Evolutionary conservation across 2,888 invertebrate genomes (phyloP).

Genomic region (Brachypterus glaber): DNA sequence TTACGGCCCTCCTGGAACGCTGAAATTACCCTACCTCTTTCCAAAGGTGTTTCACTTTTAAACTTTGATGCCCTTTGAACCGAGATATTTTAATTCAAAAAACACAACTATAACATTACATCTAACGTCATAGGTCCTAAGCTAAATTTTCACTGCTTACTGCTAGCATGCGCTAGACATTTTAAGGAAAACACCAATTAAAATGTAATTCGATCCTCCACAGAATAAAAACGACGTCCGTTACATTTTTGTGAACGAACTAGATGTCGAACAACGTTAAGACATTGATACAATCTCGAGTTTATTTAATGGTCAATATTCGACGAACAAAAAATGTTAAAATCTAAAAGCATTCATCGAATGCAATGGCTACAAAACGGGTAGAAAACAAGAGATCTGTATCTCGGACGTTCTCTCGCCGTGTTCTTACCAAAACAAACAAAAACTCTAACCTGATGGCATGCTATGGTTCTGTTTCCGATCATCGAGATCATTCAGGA

Average conservation of each 20-base stretch:
- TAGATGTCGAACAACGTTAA: conserved; percentile 4
- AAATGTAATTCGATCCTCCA: too few relatives aligned
- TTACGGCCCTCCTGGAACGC: too few relatives aligned
- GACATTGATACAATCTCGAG: neutral
- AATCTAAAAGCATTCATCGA: conserved; percentile 11
- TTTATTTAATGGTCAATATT: conserved; percentile 5
- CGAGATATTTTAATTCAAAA: too few relatives aligned
- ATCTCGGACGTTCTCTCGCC: conserved; percentile 11
- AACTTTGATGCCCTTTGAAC: too few relatives aligned
- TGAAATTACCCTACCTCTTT: too few relatives aligned
- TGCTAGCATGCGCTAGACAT: too few relatives aligned
- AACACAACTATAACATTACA: too few relatives aligned
- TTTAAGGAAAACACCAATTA: too few relatives aligned
- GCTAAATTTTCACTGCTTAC: too few relatives aligned
- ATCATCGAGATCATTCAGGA: conserved; percentile 1
- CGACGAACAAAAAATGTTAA: conserved; percentile 15
- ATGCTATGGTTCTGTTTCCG: conserved; percentile 14
- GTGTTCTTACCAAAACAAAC: conserved; percentile 12
- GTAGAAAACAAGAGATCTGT: conserved; percentile 3
- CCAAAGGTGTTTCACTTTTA: too few relatives aligned
- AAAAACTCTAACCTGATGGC: conserved; percentile 13
- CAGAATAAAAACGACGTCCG: too few relatives aligned
- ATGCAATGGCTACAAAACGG: conserved; percentile 1
- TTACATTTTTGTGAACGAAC: conserved; percentile 2
- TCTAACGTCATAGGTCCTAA: too few relatives aligned